Evolutionary conservation across 2,888 invertebrate species (phyloP).

Genomic region (Papilio elwesi): DNA sequence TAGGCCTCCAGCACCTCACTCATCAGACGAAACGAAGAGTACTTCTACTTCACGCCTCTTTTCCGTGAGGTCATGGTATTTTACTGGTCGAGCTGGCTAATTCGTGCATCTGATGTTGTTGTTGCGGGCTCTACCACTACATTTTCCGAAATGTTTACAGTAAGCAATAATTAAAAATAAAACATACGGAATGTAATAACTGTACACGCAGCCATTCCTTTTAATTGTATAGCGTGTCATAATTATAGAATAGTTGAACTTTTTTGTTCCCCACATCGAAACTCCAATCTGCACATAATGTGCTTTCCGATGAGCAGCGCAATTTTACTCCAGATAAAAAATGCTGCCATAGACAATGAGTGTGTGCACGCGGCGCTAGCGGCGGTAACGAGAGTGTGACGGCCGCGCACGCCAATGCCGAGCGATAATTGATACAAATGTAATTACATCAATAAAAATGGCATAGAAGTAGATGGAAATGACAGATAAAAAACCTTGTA

Average conservation of each 20-base stretch:
- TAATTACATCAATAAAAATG: constrained; percentile 9
- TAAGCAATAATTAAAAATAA: too few relatives aligned
- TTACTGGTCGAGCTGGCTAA: too few relatives aligned
- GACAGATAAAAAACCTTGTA: too few relatives aligned
- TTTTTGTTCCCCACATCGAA: constrained; percentile 10
- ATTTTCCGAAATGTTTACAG: too few relatives aligned
- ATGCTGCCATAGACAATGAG: constrained; percentile 36
- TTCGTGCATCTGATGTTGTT: too few relatives aligned
- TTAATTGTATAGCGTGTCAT: constrained; percentile 11
- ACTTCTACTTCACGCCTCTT: too few relatives aligned
- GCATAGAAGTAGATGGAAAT: not conserved
- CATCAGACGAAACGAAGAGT: too few relatives aligned
- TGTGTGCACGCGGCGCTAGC: constrained; percentile 40
- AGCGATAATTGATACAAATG: constrained; percentile 41
- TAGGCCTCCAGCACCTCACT: too few relatives aligned
- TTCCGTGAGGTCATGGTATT: too few relatives aligned
- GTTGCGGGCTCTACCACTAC: too few relatives aligned
- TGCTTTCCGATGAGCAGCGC: constrained; percentile 7
- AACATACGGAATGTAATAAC: too few relatives aligned
- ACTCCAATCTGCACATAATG: constrained; percentile 16
- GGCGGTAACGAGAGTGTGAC: constrained; percentile 65
- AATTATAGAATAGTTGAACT: constrained; percentile 8
- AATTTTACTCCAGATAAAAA: constrained; percentile 10
- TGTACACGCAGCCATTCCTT: not conserved
- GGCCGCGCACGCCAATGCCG: constrained; percentile 39